These are phyloP conservation scores for Mylabris sibirica DNA, from an alignment of 2,888 invertebrate genomes.

Conservation along the genomic window DNA sequence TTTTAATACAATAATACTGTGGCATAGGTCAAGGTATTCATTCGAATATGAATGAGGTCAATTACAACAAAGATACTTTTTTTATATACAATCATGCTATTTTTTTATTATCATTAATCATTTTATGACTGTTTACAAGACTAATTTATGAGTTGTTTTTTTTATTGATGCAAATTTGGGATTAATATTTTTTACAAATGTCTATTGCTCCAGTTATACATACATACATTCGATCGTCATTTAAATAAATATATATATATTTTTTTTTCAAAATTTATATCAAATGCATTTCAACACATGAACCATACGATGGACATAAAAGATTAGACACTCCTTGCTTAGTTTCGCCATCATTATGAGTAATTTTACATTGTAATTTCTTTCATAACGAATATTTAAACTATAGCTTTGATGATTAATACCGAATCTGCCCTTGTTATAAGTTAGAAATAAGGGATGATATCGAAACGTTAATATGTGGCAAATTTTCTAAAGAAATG, in stretches of 20 bases:
- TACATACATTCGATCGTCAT: neutral
- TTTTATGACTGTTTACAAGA: neutral
- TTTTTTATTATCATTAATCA: neutral
- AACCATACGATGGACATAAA: slow-evolving; percentile 2
- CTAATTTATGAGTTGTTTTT: neutral
- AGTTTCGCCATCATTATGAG: slow-evolving; percentile 4
- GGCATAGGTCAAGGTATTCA: neutral
- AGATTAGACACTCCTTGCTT: slow-evolving; percentile 4
- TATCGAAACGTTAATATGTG: no score
- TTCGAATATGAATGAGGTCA: neutral
- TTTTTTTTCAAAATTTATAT: neutral
- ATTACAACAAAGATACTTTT: neutral
- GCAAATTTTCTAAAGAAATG: no score
- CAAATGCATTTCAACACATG: neutral
- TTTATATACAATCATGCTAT: neutral
- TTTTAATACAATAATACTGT: neutral
- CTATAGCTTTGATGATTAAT: neutral
- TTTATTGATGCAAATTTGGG: neutral
- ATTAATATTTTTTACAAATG: neutral
- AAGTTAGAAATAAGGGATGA: no score
- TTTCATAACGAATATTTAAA: neutral
- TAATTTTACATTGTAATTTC: neutral
- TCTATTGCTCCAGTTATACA: neutral
- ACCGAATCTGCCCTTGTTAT: neutral
- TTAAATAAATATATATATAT: no score